phyloP scores from a whole-genome alignment of 2,113 vertebrate genomes.

The Poeciliopsis retropinna region DNA sequence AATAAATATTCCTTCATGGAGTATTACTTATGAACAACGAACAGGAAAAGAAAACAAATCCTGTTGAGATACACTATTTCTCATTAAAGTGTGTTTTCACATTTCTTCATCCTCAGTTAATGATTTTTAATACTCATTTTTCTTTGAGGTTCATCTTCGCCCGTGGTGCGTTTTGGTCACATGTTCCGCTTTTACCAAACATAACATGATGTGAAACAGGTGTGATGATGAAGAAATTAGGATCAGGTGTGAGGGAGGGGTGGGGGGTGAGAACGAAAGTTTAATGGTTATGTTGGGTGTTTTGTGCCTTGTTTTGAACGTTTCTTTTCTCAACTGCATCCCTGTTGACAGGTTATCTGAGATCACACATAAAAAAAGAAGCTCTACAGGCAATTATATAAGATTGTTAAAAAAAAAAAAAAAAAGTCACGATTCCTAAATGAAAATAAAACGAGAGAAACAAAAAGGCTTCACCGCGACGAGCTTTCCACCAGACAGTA shows the following conservation, averaged over 20 bases:
- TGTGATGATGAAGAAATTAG: too few relatives aligned
- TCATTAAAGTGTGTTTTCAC: not conserved
- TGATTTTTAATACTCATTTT: not conserved
- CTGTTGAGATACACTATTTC: not conserved
- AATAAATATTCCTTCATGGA: not conserved
- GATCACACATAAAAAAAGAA: not conserved
- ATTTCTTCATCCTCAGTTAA: not conserved
- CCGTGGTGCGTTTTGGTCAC: not conserved
- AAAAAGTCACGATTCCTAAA: not conserved
- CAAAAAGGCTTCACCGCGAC: not conserved
- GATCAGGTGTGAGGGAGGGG: too few relatives aligned
- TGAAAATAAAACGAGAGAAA: not conserved
- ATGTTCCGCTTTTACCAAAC: not conserved
- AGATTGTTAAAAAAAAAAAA: not conserved
- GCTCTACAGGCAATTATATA: not conserved
- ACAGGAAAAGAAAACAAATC: not conserved
- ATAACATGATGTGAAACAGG: too few relatives aligned
- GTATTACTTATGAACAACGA: not conserved
- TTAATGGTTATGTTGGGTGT: too few relatives aligned
- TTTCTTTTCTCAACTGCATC: not conserved
- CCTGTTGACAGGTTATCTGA: not conserved
- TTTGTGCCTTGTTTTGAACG: not conserved
- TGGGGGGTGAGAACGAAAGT: too few relatives aligned
- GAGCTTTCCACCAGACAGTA: constrained; percentile 1
- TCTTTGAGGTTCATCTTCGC: not conserved